Conservation (phyloP, 2,888 invertebrate genomes). For the Cacoxenus indagator region DNA sequence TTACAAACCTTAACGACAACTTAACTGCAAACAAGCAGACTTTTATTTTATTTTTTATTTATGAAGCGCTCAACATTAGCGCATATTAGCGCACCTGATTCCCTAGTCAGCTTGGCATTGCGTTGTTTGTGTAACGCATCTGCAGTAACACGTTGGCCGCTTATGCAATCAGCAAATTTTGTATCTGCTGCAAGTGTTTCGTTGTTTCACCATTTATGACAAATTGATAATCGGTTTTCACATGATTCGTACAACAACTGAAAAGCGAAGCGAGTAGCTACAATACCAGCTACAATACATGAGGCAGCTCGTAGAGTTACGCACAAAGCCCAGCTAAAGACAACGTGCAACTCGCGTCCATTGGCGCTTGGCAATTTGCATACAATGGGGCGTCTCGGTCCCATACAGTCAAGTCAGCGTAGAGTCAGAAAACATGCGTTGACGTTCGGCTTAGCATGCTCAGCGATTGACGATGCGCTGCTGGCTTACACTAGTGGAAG, state of each 20-base stretch:
- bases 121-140: not conserved
- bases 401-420: not conserved
- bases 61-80: no score
- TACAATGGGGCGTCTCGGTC: not conserved
- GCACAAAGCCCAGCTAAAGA: not conserved
- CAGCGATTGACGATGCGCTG: no score
- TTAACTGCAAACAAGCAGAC: no score
- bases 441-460: no score
- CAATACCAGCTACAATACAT: not conserved
- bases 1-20: no score
- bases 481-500: no score
- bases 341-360: not conserved
- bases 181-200: slow-evolving; percentile 1
- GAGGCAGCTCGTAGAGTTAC: no score
- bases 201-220: slow-evolving; percentile 56
- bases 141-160: not conserved
- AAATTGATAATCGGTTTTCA: slow-evolving; percentile 55
- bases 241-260: not conserved
- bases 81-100: no score
- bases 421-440: not conserved
- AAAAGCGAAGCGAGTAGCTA: not conserved
- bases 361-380: not conserved
- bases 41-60: no score
- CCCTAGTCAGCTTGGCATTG: no score
- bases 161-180: slow-evolving; percentile 11